phyloP scores from a whole-genome alignment of 2,113 vertebrate species.

The Panurus biarmicus region DNA sequence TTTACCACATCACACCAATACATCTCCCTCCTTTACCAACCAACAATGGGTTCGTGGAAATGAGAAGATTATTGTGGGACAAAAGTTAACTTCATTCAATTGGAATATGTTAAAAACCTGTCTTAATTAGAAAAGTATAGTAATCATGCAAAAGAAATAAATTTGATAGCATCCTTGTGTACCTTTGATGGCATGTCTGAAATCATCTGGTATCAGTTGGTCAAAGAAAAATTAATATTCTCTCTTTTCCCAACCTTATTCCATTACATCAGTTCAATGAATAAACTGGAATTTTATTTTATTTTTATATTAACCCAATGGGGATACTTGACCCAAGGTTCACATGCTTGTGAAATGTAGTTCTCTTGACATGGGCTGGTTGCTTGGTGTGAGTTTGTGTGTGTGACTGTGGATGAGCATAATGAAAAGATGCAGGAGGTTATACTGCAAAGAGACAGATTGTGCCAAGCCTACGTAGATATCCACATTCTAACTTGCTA shows the following conservation, averaged over 20 bases:
- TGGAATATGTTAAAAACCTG: not conserved
- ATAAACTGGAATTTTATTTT: not conserved
- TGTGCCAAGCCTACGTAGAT: not conserved
- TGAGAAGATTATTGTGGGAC: not conserved
- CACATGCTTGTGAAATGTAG: not conserved
- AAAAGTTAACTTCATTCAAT: not conserved
- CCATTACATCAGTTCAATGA: not conserved
- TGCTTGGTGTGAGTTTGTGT: not conserved
- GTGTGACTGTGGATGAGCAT: accelerated
- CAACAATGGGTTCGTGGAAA: not conserved
- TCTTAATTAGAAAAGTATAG: not conserved
- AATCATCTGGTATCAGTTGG: not conserved
- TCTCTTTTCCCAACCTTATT: not conserved
- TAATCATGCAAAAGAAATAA: not conserved
- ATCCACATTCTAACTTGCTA: not conserved
- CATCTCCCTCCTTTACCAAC: not conserved
- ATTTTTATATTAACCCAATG: not conserved
- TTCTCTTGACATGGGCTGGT: not conserved
- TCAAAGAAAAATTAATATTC: not conserved
- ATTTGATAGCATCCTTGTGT: not conserved
- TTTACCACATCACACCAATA: not conserved
- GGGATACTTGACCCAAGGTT: not conserved
- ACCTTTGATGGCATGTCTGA: not conserved
- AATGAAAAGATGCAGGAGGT: not conserved
- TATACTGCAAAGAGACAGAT: not conserved